Percentiles rank a stretch among this genome's conserved stretches.
Evolutionary conservation across 2,113 vertebrate genomes (phyloP).

Genomic region (Centrocercus urophasianus): DNA sequence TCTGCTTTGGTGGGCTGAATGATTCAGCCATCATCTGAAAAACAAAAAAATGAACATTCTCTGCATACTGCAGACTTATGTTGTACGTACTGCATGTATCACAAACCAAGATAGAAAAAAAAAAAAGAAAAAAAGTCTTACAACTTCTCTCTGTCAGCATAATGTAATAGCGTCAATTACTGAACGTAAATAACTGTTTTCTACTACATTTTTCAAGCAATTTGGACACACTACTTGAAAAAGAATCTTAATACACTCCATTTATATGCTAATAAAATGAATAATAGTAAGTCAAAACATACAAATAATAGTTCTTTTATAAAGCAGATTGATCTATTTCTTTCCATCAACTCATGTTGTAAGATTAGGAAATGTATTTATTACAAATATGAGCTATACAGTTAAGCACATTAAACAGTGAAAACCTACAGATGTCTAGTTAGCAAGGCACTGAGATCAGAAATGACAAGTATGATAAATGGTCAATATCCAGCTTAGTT

Average conservation of each 20-base stretch:
- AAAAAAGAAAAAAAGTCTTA: neutral
- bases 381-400: neutral
- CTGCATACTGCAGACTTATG: neutral
- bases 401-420: neutral
- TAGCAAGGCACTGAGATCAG: neutral
- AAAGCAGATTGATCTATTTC: neutral
- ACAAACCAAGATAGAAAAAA: neutral
- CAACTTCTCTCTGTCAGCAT: neutral
- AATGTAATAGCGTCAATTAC: neutral
- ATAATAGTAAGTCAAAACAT: neutral
- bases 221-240: neutral
- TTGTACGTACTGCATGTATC: neutral
- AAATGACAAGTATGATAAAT: neutral
- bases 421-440: neutral
- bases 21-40: neutral
- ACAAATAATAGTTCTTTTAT: neutral
- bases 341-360: neutral
- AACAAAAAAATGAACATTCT: neutral
- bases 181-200: neutral
- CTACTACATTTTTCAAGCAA: neutral
- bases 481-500: neutral
- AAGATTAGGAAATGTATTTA: neutral
- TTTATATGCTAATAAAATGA: neutral
- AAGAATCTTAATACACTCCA: neutral
- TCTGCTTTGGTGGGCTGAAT: neutral